phyloP scores from a whole-genome alignment of 2,888 invertebrate species.

The Nezara viridula region DNA sequence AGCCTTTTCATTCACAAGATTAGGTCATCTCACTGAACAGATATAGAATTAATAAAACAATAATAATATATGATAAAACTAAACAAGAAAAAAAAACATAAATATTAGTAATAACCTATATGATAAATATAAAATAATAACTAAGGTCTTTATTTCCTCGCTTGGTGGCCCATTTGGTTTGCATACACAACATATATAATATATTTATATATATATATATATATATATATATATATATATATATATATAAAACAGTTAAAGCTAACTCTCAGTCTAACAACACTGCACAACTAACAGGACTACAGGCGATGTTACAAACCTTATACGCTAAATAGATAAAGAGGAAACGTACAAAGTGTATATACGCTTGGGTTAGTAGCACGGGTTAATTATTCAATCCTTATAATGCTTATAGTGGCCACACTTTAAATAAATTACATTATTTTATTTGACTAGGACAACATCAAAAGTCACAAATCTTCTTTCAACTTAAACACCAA shows the following conservation, averaged over 20 bases:
- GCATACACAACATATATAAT: slow-evolving; percentile 42
- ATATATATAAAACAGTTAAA: slow-evolving; percentile 54
- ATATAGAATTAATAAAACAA: not conserved
- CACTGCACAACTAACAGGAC: slow-evolving; percentile 57
- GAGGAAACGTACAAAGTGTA: slow-evolving; percentile 36
- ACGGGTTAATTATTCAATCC: slow-evolving; percentile 33
- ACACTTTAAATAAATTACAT: slow-evolving; percentile 1
- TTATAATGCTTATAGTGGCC: not conserved
- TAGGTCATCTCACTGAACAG: slow-evolving; percentile 42
- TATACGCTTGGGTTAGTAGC: slow-evolving; percentile 11
- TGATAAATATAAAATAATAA: slow-evolving; percentile 47
- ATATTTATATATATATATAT: slow-evolving; percentile 17
- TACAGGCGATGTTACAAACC: slow-evolving; percentile 55
- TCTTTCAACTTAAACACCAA: not conserved
- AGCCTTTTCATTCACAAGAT: slow-evolving; percentile 49
- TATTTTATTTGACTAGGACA: slow-evolving; percentile 55
- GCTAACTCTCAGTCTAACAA: slow-evolving; percentile 58
- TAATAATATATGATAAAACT: slow-evolving; percentile 39
- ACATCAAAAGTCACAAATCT: slow-evolving; percentile 53
- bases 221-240: not conserved
- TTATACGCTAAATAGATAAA: slow-evolving; percentile 15
- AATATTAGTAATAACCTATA: slow-evolving; percentile 36
- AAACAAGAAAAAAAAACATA: slow-evolving; percentile 40
- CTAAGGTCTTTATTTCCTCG: slow-evolving; percentile 56
- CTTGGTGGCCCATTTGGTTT: slow-evolving; percentile 49